Evolutionary conservation across 2,113 vertebrate genomes (phyloP), one percentile per base, ranked within the genome.

Genomic region (Hyperoodon ampullatus): DNA sequence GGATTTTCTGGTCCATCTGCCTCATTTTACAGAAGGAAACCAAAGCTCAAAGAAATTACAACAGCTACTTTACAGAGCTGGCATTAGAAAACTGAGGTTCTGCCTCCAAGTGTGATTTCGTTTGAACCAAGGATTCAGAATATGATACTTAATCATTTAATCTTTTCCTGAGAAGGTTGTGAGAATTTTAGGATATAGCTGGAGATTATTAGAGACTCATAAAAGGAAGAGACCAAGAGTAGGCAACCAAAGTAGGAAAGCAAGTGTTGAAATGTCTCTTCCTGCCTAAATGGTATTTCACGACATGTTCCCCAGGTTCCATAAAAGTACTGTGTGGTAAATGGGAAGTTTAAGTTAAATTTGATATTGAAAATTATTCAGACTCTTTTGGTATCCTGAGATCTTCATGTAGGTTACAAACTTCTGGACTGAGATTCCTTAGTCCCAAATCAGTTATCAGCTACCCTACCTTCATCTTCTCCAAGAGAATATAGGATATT

Each of bases 1-100:
- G 60, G 47, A 66, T 68, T 82, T 89, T 82, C 63, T 97, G 55
- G 28, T 65, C 23, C 8, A 14, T n/a, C 78, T 93, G 82, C 63
- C 21, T 97, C 35, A 35, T 87, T 93, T 95, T 77, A 78, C 23
- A 86, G 65, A 94, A 89, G 58, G 28, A 92, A 94, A 92, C 0
- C 30, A 82, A 95, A 65, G n/a, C 18, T 28, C 80, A 74, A 89
- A 80, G 55, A 96, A 94, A 77, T 75, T n/a, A 71, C 39, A 84
- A 61, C 10, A 84, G 44, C 68, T 87, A 11, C 35, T 90, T 81
- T 65, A 80, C 10, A 92, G 24, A 89, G n/a, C 24, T 24, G 3
- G 24, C 44, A 39, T 61, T 92, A 58, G 50, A 80, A 90, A 82
- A 65, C 61, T 61, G 35, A 28, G 4, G 16, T 28, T 93, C 39